These are phyloP conservation scores for Lucilia cuprina DNA, from an alignment of 1,140 invertebrate species.

Conservation along the genomic window DNA sequence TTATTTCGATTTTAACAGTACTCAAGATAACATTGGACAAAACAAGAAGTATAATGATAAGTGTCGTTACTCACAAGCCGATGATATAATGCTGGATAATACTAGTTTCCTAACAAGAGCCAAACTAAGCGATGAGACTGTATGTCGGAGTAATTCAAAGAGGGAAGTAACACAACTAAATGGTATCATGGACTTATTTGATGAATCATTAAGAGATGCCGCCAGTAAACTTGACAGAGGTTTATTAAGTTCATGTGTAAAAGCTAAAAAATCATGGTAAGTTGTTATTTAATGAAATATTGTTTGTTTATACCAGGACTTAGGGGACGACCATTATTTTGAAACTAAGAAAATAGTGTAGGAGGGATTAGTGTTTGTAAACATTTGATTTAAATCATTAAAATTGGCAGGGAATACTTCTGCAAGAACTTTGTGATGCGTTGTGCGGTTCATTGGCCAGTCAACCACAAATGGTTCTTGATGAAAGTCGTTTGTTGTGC, in stretches of 20 bases:
- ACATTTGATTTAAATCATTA: too few species aligned
- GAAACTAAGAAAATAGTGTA: too few species aligned
- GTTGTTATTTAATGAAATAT: too few species aligned
- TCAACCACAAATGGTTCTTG: too few species aligned
- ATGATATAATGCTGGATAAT: constrained; percentile 24
- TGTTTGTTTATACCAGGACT: too few species aligned
- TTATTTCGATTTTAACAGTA: background rate
- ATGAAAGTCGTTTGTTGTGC: too few species aligned
- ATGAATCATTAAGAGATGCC: background rate
- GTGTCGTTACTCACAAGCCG: background rate
- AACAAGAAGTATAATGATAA: background rate
- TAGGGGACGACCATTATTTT: background rate
- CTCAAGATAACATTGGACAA: background rate
- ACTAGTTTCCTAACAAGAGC: constrained; percentile 33
- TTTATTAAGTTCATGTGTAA: too few species aligned
- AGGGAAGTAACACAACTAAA: background rate
- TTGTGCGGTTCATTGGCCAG: too few species aligned
- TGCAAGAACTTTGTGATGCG: too few species aligned
- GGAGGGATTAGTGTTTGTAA: too few species aligned
- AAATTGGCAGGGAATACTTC: too few species aligned
- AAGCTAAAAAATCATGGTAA: too few species aligned
- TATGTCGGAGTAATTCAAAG: background rate
- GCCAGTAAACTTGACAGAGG: background rate
- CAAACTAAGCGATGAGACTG: constrained; percentile 36
- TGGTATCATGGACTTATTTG: background rate